A percentile compares a stretch with the other conserved stretches of the same genome.
phyloP scores from a whole-genome alignment of 2,888 invertebrate genomes.

The Megalurothrips usitatus region DNA sequence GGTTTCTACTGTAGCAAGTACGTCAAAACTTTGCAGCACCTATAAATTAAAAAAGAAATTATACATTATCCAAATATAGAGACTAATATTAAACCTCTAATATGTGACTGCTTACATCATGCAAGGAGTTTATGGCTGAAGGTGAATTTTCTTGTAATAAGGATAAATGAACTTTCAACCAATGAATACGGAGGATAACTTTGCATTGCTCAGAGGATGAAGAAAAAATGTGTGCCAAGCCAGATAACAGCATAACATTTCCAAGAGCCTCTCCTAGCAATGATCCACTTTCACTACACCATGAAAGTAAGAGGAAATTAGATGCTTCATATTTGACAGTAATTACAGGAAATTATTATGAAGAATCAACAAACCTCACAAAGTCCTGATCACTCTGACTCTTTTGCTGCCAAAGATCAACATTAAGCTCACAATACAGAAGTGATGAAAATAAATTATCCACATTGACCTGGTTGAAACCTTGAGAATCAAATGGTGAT shows the following conservation, averaged over 20 bases:
- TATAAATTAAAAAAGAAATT: background rate
- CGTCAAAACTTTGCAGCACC: background rate
- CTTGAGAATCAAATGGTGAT: slow-evolving; percentile 46
- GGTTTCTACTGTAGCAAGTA: too few species aligned
- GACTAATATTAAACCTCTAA: background rate
- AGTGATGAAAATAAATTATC: slow-evolving; percentile 52
- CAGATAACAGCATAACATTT: background rate
- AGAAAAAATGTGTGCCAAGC: background rate
- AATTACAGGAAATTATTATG: background rate
- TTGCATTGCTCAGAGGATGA: background rate
- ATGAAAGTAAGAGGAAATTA: background rate
- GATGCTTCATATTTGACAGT: too few species aligned
- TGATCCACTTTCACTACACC: background rate
- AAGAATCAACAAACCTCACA: background rate
- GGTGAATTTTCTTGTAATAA: slow-evolving; percentile 52
- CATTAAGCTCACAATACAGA: slow-evolving; percentile 53
- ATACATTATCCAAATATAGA: background rate
- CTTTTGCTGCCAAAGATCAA: slow-evolving; percentile 40
- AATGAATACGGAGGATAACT: slow-evolving; percentile 43
- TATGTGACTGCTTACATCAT: slow-evolving; percentile 44
- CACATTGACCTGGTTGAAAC: slow-evolving; percentile 46
- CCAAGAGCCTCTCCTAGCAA: background rate
- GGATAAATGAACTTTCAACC: slow-evolving; percentile 55
- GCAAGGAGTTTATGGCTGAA: slow-evolving; percentile 51
- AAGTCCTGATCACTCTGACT: background rate